These are phyloP conservation scores for Tenthredo notha DNA, from an alignment of 2,888 invertebrate genomes.

Conservation along the genomic window DNA sequence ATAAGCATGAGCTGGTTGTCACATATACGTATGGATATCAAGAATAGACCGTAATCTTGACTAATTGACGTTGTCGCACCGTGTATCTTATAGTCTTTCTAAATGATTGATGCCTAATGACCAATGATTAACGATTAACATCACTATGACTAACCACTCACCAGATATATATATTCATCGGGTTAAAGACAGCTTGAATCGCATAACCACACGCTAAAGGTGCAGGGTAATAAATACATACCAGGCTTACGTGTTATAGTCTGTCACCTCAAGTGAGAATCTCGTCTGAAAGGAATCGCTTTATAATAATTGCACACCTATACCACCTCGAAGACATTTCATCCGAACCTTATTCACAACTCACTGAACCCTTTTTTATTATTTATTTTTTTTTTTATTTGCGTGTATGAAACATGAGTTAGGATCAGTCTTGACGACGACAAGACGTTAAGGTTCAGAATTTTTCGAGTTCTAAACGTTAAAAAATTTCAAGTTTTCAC, in stretches of 20 bases:
- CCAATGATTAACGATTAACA: constrained; percentile 35
- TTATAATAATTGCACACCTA: not conserved
- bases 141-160: constrained; percentile 24
- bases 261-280: constrained; percentile 24
- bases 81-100: not conserved
- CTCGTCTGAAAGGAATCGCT: constrained; percentile 8
- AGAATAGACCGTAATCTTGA: constrained; percentile 5
- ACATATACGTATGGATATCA: not conserved
- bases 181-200: constrained; percentile 25
- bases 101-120: constrained; percentile 44
- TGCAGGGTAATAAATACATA: constrained; percentile 20
- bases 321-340: not conserved
- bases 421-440: not conserved
- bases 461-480: no score
- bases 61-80: constrained; percentile 40
- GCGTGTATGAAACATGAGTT: not conserved
- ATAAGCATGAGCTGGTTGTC: constrained; percentile 4
- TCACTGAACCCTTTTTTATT: not conserved
- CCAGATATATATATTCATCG: not conserved
- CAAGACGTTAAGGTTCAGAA: no score
- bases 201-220: constrained; percentile 21
- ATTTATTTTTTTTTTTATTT: not conserved
- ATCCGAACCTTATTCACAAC: not conserved
- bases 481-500: no score
- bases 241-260: constrained; percentile 18